phyloP scores from a whole-genome alignment of 2,888 invertebrate genomes.

The Leptinotarsa peninsularis region DNA sequence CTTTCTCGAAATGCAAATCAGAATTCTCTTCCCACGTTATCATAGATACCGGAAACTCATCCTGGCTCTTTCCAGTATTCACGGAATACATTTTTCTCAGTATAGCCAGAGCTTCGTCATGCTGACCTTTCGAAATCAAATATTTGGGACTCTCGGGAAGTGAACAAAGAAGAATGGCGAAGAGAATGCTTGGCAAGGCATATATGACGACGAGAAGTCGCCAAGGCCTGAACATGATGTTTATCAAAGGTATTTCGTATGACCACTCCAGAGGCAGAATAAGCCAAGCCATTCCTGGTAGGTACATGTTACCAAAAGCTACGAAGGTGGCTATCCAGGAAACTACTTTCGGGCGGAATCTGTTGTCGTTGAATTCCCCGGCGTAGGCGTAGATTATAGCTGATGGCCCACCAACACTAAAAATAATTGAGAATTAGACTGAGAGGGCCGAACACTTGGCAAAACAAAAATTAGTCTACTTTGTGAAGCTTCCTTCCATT shows the following conservation, averaged over 20 bases:
- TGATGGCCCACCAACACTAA: conserved; percentile 66
- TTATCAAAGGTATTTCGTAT: conserved; percentile 67
- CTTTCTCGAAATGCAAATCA: conserved; percentile 40
- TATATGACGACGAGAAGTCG: conserved; percentile 61
- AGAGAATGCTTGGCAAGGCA: conserved; percentile 60
- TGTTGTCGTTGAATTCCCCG: conserved; percentile 68
- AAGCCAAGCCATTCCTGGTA: conserved; percentile 64
- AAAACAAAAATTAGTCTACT: too few species aligned
- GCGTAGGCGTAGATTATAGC: conserved; percentile 69
- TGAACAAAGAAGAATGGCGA: conserved; percentile 54
- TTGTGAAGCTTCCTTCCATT: too few species aligned
- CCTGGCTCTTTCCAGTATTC: conserved; percentile 59
- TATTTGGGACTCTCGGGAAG: conserved; percentile 66
- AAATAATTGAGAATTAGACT: background rate
- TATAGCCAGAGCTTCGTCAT: conserved; percentile 59
- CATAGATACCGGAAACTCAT: conserved; percentile 59
- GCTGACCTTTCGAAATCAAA: conserved; percentile 59
- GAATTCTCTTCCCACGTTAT: conserved; percentile 58
- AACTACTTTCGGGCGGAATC: conserved; percentile 65
- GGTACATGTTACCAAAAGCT: conserved; percentile 61
- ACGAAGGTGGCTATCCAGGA: conserved; percentile 64
- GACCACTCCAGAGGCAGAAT: conserved; percentile 59
- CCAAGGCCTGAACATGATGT: conserved; percentile 63
- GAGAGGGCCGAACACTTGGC: too few species aligned
- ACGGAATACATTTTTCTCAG: conserved; percentile 59